A percentile compares a stretch with the other conserved stretches of the same genome.
Evolutionary conservation across 2,797 vertebrate species (phyloP).

Genomic region (Leptatherina wallacei): DNA sequence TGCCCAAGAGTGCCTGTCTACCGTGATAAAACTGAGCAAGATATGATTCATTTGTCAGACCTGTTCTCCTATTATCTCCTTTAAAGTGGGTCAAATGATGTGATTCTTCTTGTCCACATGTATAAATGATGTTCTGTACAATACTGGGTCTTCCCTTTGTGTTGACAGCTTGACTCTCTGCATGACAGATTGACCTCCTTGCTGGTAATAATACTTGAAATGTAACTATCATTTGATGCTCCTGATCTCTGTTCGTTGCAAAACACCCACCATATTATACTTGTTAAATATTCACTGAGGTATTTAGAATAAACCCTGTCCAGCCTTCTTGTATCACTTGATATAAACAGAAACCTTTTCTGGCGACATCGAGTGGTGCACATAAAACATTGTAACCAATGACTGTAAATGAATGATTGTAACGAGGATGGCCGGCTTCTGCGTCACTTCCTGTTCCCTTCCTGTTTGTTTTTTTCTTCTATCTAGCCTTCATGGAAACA

Average conservation of each 20-base stretch:
- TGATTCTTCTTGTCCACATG: too few species aligned
- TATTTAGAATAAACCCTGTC: neutral
- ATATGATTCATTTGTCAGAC: neutral
- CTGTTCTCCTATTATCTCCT: too few species aligned
- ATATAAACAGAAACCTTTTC: neutral
- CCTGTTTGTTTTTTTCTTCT: slow-evolving; percentile 55
- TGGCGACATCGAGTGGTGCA: slow-evolving; percentile 23
- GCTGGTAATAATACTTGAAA: too few species aligned
- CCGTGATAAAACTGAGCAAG: neutral
- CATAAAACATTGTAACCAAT: neutral
- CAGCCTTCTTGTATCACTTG: neutral
- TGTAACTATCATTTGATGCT: too few species aligned
- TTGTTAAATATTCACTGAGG: neutral
- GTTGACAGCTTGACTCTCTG: too few species aligned
- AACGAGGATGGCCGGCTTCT: rapidly evolving
- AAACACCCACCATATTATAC: neutral
- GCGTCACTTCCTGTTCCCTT: slow-evolving; percentile 62
- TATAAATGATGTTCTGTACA: too few species aligned
- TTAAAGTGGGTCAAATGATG: too few species aligned
- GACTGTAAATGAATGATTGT: too few species aligned
- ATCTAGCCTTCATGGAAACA: neutral
- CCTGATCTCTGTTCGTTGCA: neutral
- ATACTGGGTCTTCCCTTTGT: too few species aligned
- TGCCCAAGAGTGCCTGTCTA: too few species aligned
- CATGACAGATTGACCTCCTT: too few species aligned